These are phyloP conservation scores for Tapirus indicus DNA, from an alignment of 2,797 vertebrate species.

Conservation along the genomic window DNA sequence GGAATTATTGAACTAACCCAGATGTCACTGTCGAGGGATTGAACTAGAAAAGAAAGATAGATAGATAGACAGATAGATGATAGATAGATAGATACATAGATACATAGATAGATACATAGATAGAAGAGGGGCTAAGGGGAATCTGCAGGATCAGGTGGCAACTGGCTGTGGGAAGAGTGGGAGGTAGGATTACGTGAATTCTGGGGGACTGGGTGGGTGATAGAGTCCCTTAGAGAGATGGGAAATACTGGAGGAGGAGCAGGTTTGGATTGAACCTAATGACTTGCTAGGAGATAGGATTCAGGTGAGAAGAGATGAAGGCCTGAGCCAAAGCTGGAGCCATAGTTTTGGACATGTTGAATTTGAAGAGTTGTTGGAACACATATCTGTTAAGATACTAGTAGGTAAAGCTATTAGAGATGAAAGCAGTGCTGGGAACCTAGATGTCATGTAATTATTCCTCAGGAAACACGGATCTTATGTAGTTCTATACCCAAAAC, in stretches of 20 bases:
- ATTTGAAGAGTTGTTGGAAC: neutral
- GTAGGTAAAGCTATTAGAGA: neutral
- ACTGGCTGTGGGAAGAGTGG: neutral
- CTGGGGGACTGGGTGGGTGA: neutral
- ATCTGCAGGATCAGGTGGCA: neutral
- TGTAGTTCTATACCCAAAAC: neutral
- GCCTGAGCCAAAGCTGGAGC: neutral
- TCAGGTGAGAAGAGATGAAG: neutral
- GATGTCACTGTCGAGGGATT: neutral
- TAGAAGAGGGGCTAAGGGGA: neutral
- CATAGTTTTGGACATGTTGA: neutral
- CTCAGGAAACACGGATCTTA: neutral
- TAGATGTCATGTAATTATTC: neutral
- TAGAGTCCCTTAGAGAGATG: neutral
- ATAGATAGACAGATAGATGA: neutral
- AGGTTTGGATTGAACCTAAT: neutral
- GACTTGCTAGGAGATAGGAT: neutral
- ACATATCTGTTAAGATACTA: neutral
- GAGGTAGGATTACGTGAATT: neutral
- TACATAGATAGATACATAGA: neutral
- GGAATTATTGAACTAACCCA: neutral
- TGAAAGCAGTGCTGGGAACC: neutral
- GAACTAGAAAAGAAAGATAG: neutral
- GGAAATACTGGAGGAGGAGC: neutral
- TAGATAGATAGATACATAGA: neutral